A percentile compares a stretch with the other conserved stretches of the same genome.
Conservation (phyloP, 2,888 invertebrate species). For the Pollenia amentaria region DNA sequence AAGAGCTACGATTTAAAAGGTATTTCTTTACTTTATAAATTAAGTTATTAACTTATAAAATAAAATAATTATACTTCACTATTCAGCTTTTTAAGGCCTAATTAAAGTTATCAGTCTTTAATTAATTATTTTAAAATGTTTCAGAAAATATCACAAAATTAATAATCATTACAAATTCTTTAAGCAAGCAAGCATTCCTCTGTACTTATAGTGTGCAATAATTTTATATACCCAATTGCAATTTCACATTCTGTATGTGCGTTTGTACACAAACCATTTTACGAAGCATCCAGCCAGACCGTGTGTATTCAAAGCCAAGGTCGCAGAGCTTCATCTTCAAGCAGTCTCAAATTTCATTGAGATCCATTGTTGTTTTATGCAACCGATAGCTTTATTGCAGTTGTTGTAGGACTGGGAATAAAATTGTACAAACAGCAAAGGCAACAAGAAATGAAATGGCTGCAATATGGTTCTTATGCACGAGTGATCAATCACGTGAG, state of each 20-base stretch:
- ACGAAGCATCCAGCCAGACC: constrained; percentile 29
- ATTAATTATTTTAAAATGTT: too few relatives aligned
- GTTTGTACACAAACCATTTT: constrained; percentile 15
- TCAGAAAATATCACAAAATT: not conserved
- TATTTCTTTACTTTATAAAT: too few relatives aligned
- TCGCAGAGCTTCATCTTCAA: constrained; percentile 71
- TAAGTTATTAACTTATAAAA: too few relatives aligned
- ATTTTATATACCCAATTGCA: not conserved
- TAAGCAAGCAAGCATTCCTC: not conserved
- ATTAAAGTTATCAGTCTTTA: too few relatives aligned
- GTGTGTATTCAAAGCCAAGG: constrained; percentile 69
- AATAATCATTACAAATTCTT: constrained; percentile 2
- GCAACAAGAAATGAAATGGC: constrained; percentile 41
- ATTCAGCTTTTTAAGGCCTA: not conserved
- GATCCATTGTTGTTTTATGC: constrained; percentile 69
- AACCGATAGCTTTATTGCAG: constrained; percentile 63
- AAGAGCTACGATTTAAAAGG: too few relatives aligned
- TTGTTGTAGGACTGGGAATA: constrained; percentile 55
- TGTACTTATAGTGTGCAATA: constrained; percentile 6
- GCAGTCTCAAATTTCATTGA: constrained; percentile 75
- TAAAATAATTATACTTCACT: not conserved
- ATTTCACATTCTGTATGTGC: constrained; percentile 35
- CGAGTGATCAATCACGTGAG: constrained; percentile 77
- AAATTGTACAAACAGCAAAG: constrained; percentile 42
- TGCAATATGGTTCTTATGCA: constrained; percentile 71